Evolutionary conservation across 2,888 invertebrate species (phyloP), one percentile per base, ranked within the genome.

Genomic region (Petrolisthes manimaculis): DNA sequence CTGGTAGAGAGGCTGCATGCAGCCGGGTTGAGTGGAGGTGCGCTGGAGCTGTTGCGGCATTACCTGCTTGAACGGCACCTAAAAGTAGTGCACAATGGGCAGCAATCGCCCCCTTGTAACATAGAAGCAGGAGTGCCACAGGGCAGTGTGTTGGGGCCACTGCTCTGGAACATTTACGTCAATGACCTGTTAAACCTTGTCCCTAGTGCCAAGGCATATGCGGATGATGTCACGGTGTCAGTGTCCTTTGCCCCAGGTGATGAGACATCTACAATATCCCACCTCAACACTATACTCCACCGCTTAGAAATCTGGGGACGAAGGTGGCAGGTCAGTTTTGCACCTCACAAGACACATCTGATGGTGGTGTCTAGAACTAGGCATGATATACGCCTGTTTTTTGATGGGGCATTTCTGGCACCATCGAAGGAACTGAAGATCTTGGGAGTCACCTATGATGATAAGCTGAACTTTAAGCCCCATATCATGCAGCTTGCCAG

Each of bases 171-270:
- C 12, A 71, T 51, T 61, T 71, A 83, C 54, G 53, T 54, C 24
- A 83, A 83, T 9, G 54, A 83, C 54, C 14, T 69, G 54, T 5
- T 69, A 24, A 83, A 83, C 21, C 79, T n/a, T n/a, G n/a, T 79
- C 55, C 55, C 79, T 4, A 55, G 55, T 3, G 55, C 79, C 55
- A 61, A 21, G 79, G 79, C 79, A 8, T 55, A n/a, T n/a, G 55
- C 54, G 4, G n/a, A 79, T 54, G 79, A 71, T 69, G n/a, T 71
- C 6, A 69, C 21, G 3, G 24, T 21, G 6, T 6, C 8, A 18
- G 8, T 9, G 9, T 18, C 12, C 77, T 51, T 77, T 77, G 37
- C 5, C 51, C 77, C 51, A 5, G 77, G 51, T 6, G 77, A 77
- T 24, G 12, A 77, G 51, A 51, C 51, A 51, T 51, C 53, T 12